phyloP scores from a whole-genome alignment of 1,140 invertebrate species.

The Drosophila orena region DNA sequence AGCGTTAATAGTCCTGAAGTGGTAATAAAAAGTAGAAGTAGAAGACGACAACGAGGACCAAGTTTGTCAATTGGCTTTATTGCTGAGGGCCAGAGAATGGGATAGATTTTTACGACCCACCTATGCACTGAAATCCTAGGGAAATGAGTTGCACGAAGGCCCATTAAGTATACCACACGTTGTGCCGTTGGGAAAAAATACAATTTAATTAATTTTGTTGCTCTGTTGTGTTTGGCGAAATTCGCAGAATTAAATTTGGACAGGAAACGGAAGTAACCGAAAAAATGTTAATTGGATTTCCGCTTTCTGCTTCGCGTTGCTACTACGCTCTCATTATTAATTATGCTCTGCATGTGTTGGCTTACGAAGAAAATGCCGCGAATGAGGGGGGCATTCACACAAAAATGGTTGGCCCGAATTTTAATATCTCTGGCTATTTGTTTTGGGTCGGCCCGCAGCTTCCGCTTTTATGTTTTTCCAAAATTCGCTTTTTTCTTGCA shows the following conservation, averaged over 20 bases:
- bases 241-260: constrained; percentile 34
- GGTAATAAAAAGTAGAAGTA: constrained; percentile 65
- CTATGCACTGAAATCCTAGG: constrained; percentile 63
- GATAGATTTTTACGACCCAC: constrained; percentile 56
- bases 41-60: constrained; percentile 47
- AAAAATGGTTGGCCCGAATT: constrained; percentile 41
- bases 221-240: constrained; percentile 18
- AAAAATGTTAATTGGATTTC: constrained; percentile 80
- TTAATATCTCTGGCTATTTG: constrained; percentile 42
- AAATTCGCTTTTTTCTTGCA: constrained; percentile 3
- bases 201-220: constrained; percentile 40
- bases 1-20: constrained; percentile 45
- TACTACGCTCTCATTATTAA: constrained; percentile 34
- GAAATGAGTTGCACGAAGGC: constrained; percentile 46
- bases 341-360: constrained; percentile 48
- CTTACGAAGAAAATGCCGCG: constrained; percentile 20
- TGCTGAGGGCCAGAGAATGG: not conserved
- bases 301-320: constrained; percentile 34
- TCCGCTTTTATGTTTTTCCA: constrained; percentile 15
- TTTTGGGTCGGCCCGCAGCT: constrained; percentile 31
- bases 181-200: constrained; percentile 34
- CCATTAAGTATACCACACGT: constrained; percentile 75
- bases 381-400: not conserved
- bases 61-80: constrained; percentile 48
- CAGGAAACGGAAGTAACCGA: constrained; percentile 50